Evolutionary conservation across 2,888 invertebrate species (phyloP).

Genomic region (Glyphotaelius pellucidus): DNA sequence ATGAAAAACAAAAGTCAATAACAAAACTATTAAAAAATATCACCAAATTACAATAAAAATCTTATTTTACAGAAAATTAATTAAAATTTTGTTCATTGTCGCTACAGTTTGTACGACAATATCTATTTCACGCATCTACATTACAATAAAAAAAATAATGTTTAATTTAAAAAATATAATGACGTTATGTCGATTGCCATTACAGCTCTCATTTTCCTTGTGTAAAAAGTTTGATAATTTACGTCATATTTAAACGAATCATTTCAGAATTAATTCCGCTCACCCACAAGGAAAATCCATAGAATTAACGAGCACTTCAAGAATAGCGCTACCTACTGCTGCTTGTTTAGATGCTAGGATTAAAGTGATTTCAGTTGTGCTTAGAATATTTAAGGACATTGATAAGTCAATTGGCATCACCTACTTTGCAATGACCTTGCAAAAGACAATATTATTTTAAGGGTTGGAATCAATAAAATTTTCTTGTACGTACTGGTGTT

Average conservation of each 20-base stretch:
- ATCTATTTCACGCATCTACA: no score
- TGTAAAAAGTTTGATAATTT: not conserved
- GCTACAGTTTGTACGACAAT: no score
- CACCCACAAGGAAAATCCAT: slow-evolving; percentile 2
- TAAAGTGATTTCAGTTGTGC: not conserved
- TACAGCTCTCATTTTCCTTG: not conserved
- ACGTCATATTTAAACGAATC: not conserved
- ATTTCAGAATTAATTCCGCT: not conserved
- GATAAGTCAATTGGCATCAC: not conserved
- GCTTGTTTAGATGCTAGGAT: not conserved
- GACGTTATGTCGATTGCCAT: not conserved
- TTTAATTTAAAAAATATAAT: not conserved
- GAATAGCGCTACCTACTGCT: not conserved
- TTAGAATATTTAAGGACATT: not conserved
- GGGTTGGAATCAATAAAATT: not conserved
- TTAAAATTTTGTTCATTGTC: no score
- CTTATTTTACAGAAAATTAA: no score
- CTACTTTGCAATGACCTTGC: not conserved
- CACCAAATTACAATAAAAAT: not conserved
- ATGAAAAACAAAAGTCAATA: no score
- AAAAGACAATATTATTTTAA: not conserved
- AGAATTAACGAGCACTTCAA: not conserved
- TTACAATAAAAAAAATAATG: not conserved
- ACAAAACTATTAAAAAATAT: not conserved
- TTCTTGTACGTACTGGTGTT: no score